These are phyloP conservation scores for Teleogryllus oceanicus DNA, from an alignment of 2,888 invertebrate species.

Conservation along the genomic window DNA sequence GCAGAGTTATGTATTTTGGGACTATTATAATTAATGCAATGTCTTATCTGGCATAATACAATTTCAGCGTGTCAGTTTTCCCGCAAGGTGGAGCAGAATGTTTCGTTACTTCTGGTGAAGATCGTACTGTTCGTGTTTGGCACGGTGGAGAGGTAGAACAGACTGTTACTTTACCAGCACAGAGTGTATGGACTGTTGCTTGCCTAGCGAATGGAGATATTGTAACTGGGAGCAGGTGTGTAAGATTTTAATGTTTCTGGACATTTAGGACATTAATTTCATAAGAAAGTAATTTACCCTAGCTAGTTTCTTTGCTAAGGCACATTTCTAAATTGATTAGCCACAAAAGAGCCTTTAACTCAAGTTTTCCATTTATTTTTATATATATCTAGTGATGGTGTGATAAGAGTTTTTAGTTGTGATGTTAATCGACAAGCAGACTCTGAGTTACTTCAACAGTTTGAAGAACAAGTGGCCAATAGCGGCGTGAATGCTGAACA, in stretches of 20 bases:
- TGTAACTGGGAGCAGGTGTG: slow-evolving; percentile 68
- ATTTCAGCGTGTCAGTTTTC: slow-evolving; percentile 53
- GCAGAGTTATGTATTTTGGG: not conserved
- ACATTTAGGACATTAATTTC: too few species aligned
- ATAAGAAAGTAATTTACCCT: too few species aligned
- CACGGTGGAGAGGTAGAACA: slow-evolving; percentile 59
- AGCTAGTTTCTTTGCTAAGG: not conserved
- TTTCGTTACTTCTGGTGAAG: slow-evolving; percentile 85
- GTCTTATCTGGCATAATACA: slow-evolving; percentile 38
- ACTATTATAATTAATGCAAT: not conserved
- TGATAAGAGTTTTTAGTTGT: slow-evolving; percentile 79
- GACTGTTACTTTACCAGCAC: slow-evolving; percentile 72
- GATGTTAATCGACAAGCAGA: slow-evolving; percentile 68
- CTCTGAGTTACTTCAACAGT: slow-evolving; percentile 58
- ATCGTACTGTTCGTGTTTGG: slow-evolving; percentile 82
- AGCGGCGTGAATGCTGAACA: slow-evolving; percentile 60
- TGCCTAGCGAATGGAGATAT: slow-evolving; percentile 84
- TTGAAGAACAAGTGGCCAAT: slow-evolving; percentile 68
- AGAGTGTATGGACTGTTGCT: slow-evolving; percentile 85
- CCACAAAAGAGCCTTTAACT: too few species aligned
- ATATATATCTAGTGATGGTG: slow-evolving; percentile 69
- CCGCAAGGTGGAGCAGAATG: slow-evolving; percentile 54
- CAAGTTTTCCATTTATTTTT: not conserved
- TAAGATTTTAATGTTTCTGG: not conserved
- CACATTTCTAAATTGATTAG: not conserved